Base-by-base conservation (phyloP, 2,797 vertebrate genomes). In the Dendrocincla fuliginosa region DNA sequence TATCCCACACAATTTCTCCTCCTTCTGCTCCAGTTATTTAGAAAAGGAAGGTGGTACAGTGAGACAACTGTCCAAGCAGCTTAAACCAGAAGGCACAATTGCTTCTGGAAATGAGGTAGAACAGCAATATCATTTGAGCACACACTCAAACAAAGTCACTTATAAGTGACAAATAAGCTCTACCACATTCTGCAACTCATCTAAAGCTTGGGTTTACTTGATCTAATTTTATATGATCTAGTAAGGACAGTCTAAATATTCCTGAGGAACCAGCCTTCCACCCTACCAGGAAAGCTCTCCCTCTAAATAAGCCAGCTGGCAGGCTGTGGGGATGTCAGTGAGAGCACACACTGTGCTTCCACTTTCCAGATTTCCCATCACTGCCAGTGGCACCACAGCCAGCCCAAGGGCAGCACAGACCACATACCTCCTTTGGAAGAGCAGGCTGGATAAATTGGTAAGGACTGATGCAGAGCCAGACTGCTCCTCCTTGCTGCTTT, bases 361-460 rank as follows among this genome's bases (percentile, higher is more conserved):
- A 3, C 14, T 19, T 67, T 23, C 35, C 74, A 69, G 56, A 3
- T 7, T n/a, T 4, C 47, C 30, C 15, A 42, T 0, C 35, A 35
- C 4, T 44, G 7, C 10, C 67, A 41, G 47, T 8, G 32, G 2
- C 55, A 33, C 1, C 11, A 73, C 61, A 64, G 67, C 42, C 8
- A 28, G 60, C 90, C 60, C 49, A 71, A 24, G 28, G 23, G 39
- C 46, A 37, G 73, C 6, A 42, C 9, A 42, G 53, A 42, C 6
- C 85, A 86, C 96, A 0, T 24, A 98, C 98, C 98, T 98, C 90
- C 95, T 97, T 39, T 52, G 97, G 94, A 98, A 97, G 35, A 98
- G 69, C 44, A 93, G 68, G 3, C 84, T 96, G 85, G 97, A 93
- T 20, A 97, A 69, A 44, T 24, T 78, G 80, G 75, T 86, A 33